Evolutionary conservation across 2,113 vertebrate genomes (phyloP).

Genomic region (Anoura caudifer): DNA sequence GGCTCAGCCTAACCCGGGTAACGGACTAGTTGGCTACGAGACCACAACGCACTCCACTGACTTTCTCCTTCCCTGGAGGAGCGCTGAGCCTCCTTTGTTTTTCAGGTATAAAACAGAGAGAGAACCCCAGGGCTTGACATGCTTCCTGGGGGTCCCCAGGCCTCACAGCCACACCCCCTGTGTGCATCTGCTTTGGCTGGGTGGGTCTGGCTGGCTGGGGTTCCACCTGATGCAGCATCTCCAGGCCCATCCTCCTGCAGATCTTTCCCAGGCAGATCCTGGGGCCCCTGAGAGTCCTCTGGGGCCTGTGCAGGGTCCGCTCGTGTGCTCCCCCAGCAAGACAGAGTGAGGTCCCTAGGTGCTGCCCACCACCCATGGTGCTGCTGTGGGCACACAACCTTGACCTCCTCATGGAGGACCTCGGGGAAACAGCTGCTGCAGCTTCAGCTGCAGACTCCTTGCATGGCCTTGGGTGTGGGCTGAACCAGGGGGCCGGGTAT

Average conservation of each 20-base stretch:
- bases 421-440: not conserved
- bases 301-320: not conserved
- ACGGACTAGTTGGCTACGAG: not conserved
- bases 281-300: not conserved
- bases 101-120: not conserved
- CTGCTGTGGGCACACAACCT: not conserved
- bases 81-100: not conserved
- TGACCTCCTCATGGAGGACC: not conserved
- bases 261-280: no score
- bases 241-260: not conserved
- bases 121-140: not conserved
- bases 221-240: not conserved
- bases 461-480: accelerated
- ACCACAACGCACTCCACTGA: not conserved
- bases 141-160: not conserved
- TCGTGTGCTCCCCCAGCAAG: no score
- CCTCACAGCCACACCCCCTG: no score
- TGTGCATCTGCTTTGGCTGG: no score
- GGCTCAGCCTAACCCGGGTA: not conserved
- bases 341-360: no score
- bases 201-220: not conserved
- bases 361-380: accelerated
- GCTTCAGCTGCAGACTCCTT: not conserved
- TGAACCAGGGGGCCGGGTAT: no score
- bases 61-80: not conserved